These are phyloP conservation scores for Laterallus jamaicensis DNA, from an alignment of 2,113 vertebrate species.

Conservation along the genomic window DNA sequence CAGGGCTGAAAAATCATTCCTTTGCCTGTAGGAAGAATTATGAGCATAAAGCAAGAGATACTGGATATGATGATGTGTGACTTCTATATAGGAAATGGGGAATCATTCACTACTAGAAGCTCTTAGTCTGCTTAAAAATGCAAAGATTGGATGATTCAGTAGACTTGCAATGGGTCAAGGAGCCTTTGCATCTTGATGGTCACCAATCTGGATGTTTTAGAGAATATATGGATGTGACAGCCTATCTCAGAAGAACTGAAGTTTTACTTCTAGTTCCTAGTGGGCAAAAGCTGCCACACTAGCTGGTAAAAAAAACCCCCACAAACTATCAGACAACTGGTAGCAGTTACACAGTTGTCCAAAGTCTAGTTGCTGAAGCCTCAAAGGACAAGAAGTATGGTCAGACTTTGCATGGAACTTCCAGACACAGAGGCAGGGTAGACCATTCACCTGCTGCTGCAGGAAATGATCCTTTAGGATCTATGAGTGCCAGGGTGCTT, in stretches of 20 bases:
- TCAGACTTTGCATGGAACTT: background rate
- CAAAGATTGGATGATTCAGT: background rate
- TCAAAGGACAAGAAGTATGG: background rate
- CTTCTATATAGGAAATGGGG: background rate
- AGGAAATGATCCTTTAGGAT: background rate
- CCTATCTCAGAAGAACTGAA: background rate
- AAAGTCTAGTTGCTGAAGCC: background rate
- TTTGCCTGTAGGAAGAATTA: background rate
- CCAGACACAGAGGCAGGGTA: background rate
- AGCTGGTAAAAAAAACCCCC: background rate
- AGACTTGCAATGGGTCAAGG: background rate
- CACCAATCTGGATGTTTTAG: background rate
- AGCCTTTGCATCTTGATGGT: background rate
- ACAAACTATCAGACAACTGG: background rate
- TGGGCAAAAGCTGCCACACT: background rate
- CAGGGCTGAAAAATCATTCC: background rate
- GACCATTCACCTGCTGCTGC: background rate
- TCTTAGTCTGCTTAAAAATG: background rate
- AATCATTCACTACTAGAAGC: background rate
- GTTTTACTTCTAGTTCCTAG: background rate
- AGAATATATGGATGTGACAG: background rate
- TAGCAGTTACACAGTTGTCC: background rate
- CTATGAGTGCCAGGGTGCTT: rapidly evolving
- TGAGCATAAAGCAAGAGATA: background rate
- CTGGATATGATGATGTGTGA: background rate